Base-by-base conservation (phyloP, 2,113 vertebrate species). In the Pseudopodoces humilis region DNA sequence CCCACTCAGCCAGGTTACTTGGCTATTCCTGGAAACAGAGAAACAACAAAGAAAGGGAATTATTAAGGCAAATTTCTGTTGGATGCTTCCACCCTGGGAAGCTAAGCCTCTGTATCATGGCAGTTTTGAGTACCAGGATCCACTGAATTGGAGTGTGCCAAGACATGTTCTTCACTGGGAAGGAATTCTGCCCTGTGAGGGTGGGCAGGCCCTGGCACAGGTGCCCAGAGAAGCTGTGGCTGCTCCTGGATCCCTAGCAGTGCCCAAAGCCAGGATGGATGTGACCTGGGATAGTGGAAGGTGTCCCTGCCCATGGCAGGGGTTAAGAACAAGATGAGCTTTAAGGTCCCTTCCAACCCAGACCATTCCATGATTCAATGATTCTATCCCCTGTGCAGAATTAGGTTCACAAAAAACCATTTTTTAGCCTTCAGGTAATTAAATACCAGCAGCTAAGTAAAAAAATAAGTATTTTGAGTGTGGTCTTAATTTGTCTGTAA, bases 281-380 rank as follows among this genome's bases (percentile, higher is more conserved):
- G 0, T 33, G 22, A 0, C 20, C 69, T 68, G 62, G 47, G 16
- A 1, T 0, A 13, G 62, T 53, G 47, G 39, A 17, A 89, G 11
- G 2, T 15, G 11, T 41, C 53, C 60, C 28, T 82, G 33, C 3
- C 20, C 27, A 28, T 20, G 35, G 39, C 63, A 77, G 39, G 19
- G 10, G 23, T 9, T 8, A 15, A 22, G 25, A 31, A 50, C 10
- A 15, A 31, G 27, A 24, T 10, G 30, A 12, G 8, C 11, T 47
- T 49, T 62, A 69, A 31, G 6, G 11, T 62, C 24, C 4, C n/a
- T 69, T 47, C 18, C n/a, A 60, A 31, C 30, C 24, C n/a, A 47
- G 18, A 62, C 55, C 21, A 15, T 21, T 15, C n/a, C 35, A 30
- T 10, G 20, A 55, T 8, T 20, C 28, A 37, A 8, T 53, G 22